These are phyloP conservation scores for Gryon sp. DNA, from an alignment of 1,140 invertebrate species.

Conservation along the genomic window DNA sequence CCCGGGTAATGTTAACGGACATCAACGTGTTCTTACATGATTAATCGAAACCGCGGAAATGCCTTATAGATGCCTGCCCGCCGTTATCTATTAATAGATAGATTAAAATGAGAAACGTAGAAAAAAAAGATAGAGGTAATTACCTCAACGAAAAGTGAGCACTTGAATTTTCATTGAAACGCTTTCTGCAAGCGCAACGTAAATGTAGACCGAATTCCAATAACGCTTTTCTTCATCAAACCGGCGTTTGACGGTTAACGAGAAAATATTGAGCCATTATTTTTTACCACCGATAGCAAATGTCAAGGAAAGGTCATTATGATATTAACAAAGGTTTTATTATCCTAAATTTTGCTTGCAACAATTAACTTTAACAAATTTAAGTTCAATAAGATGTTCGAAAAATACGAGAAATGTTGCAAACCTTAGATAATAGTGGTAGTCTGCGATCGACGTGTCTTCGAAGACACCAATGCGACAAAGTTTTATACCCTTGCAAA, in stretches of 20 bases:
- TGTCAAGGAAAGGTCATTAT: constrained; percentile 21
- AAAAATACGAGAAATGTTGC: background rate
- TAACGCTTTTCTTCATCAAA: constrained; percentile 23
- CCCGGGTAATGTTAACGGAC: constrained; percentile 46
- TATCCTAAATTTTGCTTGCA: background rate
- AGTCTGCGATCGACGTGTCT: constrained; percentile 40
- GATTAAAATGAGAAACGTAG: no score
- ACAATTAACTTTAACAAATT: background rate
- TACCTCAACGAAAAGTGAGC: constrained; percentile 55
- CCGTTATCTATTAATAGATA: no score
- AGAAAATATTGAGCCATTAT: constrained; percentile 50
- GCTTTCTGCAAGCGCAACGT: constrained; percentile 34
- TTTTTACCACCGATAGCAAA: constrained; percentile 40
- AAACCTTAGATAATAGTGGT: constrained; percentile 20
- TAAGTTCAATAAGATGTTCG: background rate
- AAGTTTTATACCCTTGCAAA: constrained; percentile 55
- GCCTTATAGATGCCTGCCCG: constrained; percentile 31
- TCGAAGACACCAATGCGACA: constrained; percentile 34
- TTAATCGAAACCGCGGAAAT: constrained; percentile 56
- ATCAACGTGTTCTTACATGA: constrained; percentile 48
- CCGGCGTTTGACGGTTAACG: constrained; percentile 33
- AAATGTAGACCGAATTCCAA: constrained; percentile 32
- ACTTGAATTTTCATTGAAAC: constrained; percentile 58
- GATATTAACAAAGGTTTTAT: constrained; percentile 21
- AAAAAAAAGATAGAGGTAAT: no score